These are phyloP conservation scores for Gnatocerus cornutus DNA, from an alignment of 2,888 invertebrate species.

Conservation along the genomic window DNA sequence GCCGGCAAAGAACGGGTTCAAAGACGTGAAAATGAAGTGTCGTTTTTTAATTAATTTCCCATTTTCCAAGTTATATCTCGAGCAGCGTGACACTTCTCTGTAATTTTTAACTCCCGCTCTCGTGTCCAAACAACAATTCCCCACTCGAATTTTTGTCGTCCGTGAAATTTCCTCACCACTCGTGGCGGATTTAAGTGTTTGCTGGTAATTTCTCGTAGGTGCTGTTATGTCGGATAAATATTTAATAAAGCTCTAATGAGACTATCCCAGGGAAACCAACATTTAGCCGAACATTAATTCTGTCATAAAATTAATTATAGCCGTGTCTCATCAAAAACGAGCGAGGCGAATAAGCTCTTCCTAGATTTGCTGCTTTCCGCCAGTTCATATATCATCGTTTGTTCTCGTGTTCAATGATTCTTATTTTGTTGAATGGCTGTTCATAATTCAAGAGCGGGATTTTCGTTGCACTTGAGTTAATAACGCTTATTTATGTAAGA, in stretches of 20 bases:
- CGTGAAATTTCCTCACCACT: slow-evolving; percentile 10
- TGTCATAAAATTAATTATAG: slow-evolving; percentile 42
- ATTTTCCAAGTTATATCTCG: slow-evolving; percentile 9
- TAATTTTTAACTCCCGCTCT: slow-evolving; percentile 32
- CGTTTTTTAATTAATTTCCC: slow-evolving; percentile 10
- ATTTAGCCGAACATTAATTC: slow-evolving; percentile 39
- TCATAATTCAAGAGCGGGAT: slow-evolving; percentile 26
- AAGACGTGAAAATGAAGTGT: neutral
- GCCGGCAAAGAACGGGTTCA: neutral
- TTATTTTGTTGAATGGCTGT: slow-evolving; percentile 35
- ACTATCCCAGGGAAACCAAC: slow-evolving; percentile 34
- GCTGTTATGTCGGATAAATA: slow-evolving; percentile 25
- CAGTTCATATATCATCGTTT: slow-evolving; percentile 42
- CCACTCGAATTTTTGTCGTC: slow-evolving; percentile 17
- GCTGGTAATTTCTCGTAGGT: slow-evolving; percentile 14
- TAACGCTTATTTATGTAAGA: neutral
- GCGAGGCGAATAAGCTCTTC: slow-evolving; percentile 30
- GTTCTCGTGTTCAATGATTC: slow-evolving; percentile 38
- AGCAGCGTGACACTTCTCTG: neutral
- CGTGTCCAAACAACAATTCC: slow-evolving; percentile 12
- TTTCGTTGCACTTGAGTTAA: slow-evolving; percentile 5
- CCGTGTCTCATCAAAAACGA: slow-evolving; percentile 39
- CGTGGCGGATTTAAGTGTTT: slow-evolving; percentile 12
- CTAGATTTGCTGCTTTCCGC: slow-evolving; percentile 39
- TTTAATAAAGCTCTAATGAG: slow-evolving; percentile 40